A percentile compares a stretch with the other conserved stretches of the same genome.
These are phyloP conservation scores for Chrysolina oricalcia DNA, from an alignment of 2,888 invertebrate species.

Conservation along the genomic window DNA sequence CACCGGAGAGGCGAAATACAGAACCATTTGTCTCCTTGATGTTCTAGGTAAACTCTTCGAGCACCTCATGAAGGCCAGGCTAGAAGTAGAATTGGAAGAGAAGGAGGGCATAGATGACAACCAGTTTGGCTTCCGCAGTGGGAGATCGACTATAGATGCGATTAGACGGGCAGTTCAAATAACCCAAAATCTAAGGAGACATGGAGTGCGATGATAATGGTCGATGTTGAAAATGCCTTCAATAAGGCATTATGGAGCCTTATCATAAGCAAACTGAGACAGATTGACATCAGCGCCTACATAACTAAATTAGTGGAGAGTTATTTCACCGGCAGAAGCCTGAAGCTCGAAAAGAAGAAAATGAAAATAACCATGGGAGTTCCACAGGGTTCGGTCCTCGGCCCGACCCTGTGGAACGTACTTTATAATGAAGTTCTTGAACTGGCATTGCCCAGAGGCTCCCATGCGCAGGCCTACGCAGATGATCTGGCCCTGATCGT, in stretches of 20 bases:
- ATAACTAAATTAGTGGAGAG: neutral
- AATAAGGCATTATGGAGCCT: slow-evolving; percentile 29
- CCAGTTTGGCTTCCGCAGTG: slow-evolving; percentile 24
- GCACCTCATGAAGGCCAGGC: too few relatives aligned
- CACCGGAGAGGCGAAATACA: neutral
- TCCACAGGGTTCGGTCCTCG: slow-evolving; percentile 30
- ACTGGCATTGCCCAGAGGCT: too few relatives aligned
- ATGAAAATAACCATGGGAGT: slow-evolving; percentile 21
- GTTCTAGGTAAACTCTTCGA: too few relatives aligned
- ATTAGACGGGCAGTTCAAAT: slow-evolving; percentile 20
- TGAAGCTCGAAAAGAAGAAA: neutral
- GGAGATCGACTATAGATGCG: too few relatives aligned
- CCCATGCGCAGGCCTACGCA: neutral
- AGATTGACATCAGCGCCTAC: slow-evolving; percentile 24
- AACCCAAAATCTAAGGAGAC: neutral
- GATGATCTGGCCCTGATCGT: slow-evolving; percentile 1
- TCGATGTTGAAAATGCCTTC: slow-evolving; percentile 23
- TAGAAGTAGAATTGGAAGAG: slow-evolving; percentile 1
- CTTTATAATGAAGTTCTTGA: slow-evolving; percentile 10
- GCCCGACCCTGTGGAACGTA: slow-evolving; percentile 29
- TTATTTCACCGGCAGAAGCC: neutral
- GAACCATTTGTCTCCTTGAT: too few relatives aligned
- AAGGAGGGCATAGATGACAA: slow-evolving; percentile 6
- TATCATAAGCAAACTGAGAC: slow-evolving; percentile 30
- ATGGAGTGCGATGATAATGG: slow-evolving; percentile 8